Conservation (phyloP, 1,140 invertebrate genomes). For the Drosophila nasuta region DNA sequence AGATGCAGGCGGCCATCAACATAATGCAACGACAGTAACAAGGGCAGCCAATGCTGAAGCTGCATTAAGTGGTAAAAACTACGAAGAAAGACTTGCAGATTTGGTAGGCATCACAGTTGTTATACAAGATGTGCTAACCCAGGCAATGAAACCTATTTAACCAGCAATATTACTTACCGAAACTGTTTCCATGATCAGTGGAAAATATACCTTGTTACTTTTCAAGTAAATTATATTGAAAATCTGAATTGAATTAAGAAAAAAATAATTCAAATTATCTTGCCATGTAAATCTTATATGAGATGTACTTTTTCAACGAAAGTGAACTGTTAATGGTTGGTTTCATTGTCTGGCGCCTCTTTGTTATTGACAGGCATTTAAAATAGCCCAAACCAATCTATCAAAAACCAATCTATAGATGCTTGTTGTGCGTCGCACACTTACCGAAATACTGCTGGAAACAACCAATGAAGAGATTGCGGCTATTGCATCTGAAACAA, state of each 20-base stretch:
- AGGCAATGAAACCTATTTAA: constrained; percentile 55
- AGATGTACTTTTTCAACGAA: neutral
- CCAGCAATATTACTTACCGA: neutral
- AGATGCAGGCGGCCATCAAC: constrained; percentile 6
- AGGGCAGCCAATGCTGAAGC: constrained; percentile 38
- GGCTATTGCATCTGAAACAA: constrained; percentile 90
- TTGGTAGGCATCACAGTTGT: constrained; percentile 76
- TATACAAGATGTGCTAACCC: constrained; percentile 42
- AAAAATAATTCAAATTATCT: too few species aligned
- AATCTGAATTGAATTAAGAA: too few species aligned
- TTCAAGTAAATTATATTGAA: neutral
- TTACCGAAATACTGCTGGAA: constrained; percentile 97
- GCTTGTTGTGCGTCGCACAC: constrained; percentile 92
- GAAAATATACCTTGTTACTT: neutral
- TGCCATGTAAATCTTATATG: neutral
- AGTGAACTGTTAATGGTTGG: neutral
- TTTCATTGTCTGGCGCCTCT: constrained; percentile 65
- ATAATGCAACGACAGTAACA: constrained; percentile 6
- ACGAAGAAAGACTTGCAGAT: constrained; percentile 82
- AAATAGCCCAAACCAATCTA: constrained; percentile 51
- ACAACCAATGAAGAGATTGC: constrained; percentile 96
- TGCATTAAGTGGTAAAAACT: constrained; percentile 78
- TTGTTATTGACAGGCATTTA: constrained; percentile 35
- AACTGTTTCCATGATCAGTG: neutral
- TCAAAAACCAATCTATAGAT: constrained; percentile 88